Conservation (phyloP, 2,888 invertebrate species). For the Chelonus formosanus region DNA sequence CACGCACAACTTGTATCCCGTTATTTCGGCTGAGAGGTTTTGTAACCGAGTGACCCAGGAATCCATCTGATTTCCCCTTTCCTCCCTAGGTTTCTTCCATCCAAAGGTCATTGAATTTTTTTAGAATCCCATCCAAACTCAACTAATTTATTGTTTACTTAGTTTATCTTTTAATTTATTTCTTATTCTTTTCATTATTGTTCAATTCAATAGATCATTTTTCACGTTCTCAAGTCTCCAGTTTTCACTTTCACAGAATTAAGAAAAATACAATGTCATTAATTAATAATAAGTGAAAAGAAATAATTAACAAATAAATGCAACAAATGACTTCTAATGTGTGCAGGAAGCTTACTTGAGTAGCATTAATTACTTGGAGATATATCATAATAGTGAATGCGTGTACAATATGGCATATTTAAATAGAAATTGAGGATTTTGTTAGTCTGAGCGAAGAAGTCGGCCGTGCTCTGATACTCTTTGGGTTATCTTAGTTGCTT, state of each 20-base stretch:
- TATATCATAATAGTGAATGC: constrained; percentile 11
- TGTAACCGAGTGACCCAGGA: constrained; percentile 62
- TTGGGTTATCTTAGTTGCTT: too few relatives aligned
- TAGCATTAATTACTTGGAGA: constrained; percentile 8
- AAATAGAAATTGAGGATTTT: constrained; percentile 22
- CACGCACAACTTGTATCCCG: constrained; percentile 48
- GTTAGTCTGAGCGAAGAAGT: constrained; percentile 8
- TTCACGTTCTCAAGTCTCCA: constrained; percentile 1
- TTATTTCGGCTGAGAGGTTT: constrained; percentile 61
- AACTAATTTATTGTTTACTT: too few relatives aligned
- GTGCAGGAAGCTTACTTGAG: constrained; percentile 12
- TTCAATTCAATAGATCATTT: too few relatives aligned
- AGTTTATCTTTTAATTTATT: too few relatives aligned
- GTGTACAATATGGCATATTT: constrained; percentile 15
- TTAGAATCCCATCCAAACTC: neutral
- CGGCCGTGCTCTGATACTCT: too few relatives aligned
- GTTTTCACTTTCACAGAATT: neutral
- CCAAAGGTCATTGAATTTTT: constrained; percentile 1
- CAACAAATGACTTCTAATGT: constrained; percentile 2
- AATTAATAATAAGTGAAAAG: constrained; percentile 1
- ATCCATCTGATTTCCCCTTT: constrained; percentile 1
- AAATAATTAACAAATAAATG: constrained; percentile 11
- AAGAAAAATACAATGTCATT: constrained; percentile 1
- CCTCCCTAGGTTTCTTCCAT: neutral
- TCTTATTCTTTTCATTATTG: too few relatives aligned